Percentiles rank a stretch among this genome's conserved stretches.
Evolutionary conservation across 2,888 invertebrate species (phyloP).

Genomic region (Cephus runcator): DNA sequence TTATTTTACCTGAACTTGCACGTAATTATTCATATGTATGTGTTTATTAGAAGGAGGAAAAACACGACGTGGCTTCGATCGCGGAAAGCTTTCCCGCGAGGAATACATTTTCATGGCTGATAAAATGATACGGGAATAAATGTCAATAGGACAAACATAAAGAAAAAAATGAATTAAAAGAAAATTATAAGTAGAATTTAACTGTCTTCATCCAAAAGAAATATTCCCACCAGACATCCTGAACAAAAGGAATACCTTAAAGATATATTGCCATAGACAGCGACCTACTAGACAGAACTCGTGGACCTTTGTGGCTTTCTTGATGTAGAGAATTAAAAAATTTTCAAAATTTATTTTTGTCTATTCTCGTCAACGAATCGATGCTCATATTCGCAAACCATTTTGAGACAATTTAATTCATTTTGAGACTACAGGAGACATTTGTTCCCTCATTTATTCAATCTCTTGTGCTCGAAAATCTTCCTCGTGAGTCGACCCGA

Average conservation of each 20-base stretch:
- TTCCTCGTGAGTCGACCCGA: neutral
- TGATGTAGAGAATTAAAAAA: neutral
- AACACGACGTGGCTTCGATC: neutral
- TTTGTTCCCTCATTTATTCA: neutral
- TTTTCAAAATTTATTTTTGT: neutral
- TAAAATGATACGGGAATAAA: neutral
- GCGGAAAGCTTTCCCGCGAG: neutral
- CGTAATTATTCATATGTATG: neutral
- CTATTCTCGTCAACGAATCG: neutral
- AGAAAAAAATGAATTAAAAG: neutral
- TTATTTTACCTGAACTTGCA: neutral
- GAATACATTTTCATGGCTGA: neutral
- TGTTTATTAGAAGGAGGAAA: neutral
- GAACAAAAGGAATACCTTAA: neutral
- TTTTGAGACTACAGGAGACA: neutral
- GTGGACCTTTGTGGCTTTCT: neutral
- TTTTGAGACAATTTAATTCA: neutral
- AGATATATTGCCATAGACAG: neutral
- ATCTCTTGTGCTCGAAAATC: neutral
- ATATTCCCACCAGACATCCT: neutral
- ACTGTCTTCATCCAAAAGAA: neutral
- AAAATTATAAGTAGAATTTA: neutral
- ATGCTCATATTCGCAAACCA: neutral
- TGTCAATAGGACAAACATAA: neutral
- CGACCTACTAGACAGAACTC: neutral